Base-by-base conservation (phyloP, 2,797 vertebrate species). In the Neosilurus hyrtlii region DNA sequence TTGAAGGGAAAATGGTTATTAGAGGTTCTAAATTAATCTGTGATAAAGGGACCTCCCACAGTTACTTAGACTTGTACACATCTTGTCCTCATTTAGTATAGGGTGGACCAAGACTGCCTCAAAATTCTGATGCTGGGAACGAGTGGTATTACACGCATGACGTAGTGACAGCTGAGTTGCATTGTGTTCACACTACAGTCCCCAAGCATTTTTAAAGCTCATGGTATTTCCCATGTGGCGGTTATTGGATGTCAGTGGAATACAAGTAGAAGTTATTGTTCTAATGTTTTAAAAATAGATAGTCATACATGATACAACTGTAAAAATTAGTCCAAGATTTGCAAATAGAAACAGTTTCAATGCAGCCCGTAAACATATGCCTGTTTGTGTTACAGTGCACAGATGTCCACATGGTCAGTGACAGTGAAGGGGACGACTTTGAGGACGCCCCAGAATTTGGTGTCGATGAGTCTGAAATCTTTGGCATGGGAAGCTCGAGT, bases 331-430 rank as follows among this genome's bases (percentile, higher is more conserved):
- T n/a, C 7, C 24, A 49, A 1, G 54, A 11, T 43, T n/a, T 78
- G 10, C 14, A 26, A 65, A 73, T 37, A 10, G 20, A 37, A 26
- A 35, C 20, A 12, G 43, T 63, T 24, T 15, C 20, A 22, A 26
- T 52, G 24, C 18, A 51, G 51, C 26, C 5, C 66, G 12, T 72
- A 9, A 70, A 63, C n/a, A 56, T 6, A 30, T 51, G 10, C 12
- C 6, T 85, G 52, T 79, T 14, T 85, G n/a, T 84, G 15, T 78
- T 52, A 82, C 94, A 99, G 90, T 97, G 96, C 92, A 96, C 97
- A 88, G 98, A 99, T 91, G 96, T 99, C 90, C 97, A 99, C 91
- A 99, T 99, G 98, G 96, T 99, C 90, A 99, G 98, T 82, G 97
- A 99, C 90, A 99, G 97, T 15, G 98, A 99, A 84, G 97, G 96